Evolutionary conservation across 2,888 invertebrate species (phyloP).

Genomic region (Heterodera filipjevi): DNA sequence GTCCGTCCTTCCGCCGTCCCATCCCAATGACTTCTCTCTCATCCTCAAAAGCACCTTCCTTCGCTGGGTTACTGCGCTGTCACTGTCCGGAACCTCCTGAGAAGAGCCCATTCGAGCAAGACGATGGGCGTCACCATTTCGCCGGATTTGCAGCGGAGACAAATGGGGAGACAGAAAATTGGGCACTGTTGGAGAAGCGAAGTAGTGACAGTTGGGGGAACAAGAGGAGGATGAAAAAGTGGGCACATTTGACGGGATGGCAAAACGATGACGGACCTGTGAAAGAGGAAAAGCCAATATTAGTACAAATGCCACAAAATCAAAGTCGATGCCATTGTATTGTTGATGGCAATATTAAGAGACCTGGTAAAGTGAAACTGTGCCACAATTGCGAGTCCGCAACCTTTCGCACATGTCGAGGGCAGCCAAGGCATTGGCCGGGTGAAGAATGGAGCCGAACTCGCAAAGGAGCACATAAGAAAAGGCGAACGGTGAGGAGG

Average conservation of each 20-base stretch:
- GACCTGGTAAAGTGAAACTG: conserved; percentile 61
- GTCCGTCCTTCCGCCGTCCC: conserved; percentile 30
- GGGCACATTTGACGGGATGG: neutral
- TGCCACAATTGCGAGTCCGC: conserved; percentile 61
- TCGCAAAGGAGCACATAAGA: conserved; percentile 63
- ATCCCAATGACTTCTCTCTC: conserved; percentile 42
- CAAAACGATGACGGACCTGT: neutral
- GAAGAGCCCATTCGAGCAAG: conserved; percentile 36
- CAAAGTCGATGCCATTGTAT: too few species aligned
- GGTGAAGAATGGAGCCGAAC: conserved; percentile 62
- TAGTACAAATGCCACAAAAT: neutral
- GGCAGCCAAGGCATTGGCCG: conserved; percentile 58
- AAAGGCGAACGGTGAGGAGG: conserved; percentile 41
- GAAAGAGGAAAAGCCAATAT: neutral
- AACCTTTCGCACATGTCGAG: conserved; percentile 63
- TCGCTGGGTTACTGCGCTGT: conserved; percentile 18
- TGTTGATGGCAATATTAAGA: neutral
- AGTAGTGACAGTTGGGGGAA: neutral
- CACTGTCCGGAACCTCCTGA: conserved; percentile 42
- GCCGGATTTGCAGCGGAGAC: conserved; percentile 21
- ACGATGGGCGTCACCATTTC: neutral
- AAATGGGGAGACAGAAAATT: neutral
- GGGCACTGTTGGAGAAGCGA: neutral
- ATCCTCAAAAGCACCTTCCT: conserved; percentile 35
- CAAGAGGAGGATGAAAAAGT: neutral